phyloP scores from a whole-genome alignment of 2,888 invertebrate species.

The Pseudanteris insignis region DNA sequence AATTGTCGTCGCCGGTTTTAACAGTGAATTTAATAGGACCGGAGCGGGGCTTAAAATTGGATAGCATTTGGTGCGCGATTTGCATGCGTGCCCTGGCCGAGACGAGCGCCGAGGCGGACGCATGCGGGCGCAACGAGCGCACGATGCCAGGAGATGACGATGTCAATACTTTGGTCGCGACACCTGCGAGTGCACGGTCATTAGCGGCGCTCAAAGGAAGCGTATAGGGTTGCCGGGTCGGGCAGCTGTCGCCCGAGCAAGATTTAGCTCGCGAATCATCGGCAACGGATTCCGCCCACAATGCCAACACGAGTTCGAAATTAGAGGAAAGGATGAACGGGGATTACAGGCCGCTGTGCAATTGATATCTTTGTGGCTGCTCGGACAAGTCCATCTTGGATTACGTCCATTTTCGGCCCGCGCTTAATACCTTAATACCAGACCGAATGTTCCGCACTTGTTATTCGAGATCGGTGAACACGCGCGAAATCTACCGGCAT shows the following conservation, averaged over 20 bases:
- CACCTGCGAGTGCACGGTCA: constrained; percentile 12
- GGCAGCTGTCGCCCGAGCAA: constrained; percentile 15
- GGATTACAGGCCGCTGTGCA: constrained; percentile 22
- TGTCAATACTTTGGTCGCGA: constrained; percentile 1
- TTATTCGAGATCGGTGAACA: constrained; percentile 6
- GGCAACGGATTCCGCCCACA: constrained; percentile 12
- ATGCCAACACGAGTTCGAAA: constrained; percentile 21
- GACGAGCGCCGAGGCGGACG: too few species aligned
- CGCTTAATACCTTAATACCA: constrained; percentile 22
- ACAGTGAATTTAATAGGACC: constrained; percentile 1
- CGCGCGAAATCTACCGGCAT: too few species aligned
- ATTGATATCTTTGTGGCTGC: constrained; percentile 28
- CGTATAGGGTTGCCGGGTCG: constrained; percentile 10
- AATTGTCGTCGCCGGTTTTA: constrained; percentile 15
- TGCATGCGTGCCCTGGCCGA: too few species aligned
- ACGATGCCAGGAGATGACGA: background rate
- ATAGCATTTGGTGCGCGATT: constrained; percentile 7
- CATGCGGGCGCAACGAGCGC: background rate
- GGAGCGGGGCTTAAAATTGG: constrained; percentile 9
- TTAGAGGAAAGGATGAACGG: constrained; percentile 29
- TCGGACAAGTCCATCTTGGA: constrained; percentile 26
- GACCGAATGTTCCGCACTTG: constrained; percentile 6
- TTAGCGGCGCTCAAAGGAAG: constrained; percentile 16
- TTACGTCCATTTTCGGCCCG: constrained; percentile 8
- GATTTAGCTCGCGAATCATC: constrained; percentile 20